A percentile compares a stretch with the other conserved stretches of the same genome.
Evolutionary conservation across 2,888 invertebrate genomes (phyloP).

Genomic region (Homarus gammarus): DNA sequence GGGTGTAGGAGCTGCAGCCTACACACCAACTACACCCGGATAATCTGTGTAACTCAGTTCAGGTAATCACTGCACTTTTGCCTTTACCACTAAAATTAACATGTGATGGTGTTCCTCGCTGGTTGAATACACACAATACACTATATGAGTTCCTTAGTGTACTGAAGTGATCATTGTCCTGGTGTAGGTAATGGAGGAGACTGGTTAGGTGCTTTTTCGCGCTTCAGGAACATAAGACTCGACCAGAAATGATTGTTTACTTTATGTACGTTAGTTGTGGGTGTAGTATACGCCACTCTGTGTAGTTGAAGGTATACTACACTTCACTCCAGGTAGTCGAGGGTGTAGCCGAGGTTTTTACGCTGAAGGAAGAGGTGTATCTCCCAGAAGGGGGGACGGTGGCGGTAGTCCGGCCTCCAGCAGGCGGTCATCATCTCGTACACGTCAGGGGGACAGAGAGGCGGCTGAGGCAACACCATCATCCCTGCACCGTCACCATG

Average conservation of each 20-base stretch:
- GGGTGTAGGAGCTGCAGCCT: no score
- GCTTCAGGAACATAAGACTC: neutral
- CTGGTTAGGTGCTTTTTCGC: neutral
- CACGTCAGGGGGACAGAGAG: constrained; percentile 90
- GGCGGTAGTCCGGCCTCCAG: constrained; percentile 89
- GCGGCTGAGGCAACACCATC: constrained; percentile 85
- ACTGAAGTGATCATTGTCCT: neutral
- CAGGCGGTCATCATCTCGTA: constrained; percentile 95
- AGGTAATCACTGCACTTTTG: no score
- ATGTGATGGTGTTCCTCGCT: no score
- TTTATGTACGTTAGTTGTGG: neutral
- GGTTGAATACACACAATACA: no score
- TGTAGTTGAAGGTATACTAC: no score
- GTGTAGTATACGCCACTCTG: neutral
- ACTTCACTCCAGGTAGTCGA: constrained; percentile 62
- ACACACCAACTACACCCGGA: no score
- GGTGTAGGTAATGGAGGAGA: neutral
- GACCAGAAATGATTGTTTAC: neutral
- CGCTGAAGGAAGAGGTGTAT: constrained; percentile 91
- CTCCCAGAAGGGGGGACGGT: constrained; percentile 92
- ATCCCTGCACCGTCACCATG: constrained; percentile 85
- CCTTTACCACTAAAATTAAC: no score
- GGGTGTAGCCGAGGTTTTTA: constrained; percentile 82
- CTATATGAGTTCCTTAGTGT: neutral
- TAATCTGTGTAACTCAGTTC: no score